Base-by-base conservation (phyloP, 2,113 vertebrate species). In the Gasterosteus aculeatus region DNA sequence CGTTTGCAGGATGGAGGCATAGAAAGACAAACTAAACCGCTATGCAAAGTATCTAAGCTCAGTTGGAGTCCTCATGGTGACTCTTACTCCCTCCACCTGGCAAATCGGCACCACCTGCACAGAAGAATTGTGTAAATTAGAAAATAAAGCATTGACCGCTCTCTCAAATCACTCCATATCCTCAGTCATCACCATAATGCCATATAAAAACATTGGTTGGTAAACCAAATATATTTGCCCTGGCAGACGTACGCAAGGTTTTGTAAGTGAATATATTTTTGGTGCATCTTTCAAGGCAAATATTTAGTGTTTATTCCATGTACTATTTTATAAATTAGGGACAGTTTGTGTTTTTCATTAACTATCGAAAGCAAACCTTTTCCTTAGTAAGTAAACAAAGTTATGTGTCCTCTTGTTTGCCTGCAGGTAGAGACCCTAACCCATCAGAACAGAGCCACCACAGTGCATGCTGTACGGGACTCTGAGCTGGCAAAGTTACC, bases 401-500 rank as follows among this genome's bases (percentile, higher is more conserved):
- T 59, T 39, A 22, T 22, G 8, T 61, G n/a, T 69, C 16, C 49
- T 73, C 35, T 35, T n/a, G 12, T 69, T 8, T 63, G 9, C 60
- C 5, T 73, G 14, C 75, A 99, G 98, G 97, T 99, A 29, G 97
- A 99, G 84, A 95, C 95, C 0, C 87, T 99, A 76, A 99, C 97
- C 60, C 95, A 94, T 69, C 97, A 98, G 81, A 95, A 97, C 86
- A 84, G 97, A 87, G 97, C 96, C 14, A 99, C 97, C 19, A 99
- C 97, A 0, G 97, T 99, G 1, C 98, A 99, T 0, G 98, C 97
- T 0, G 95, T 99, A 8, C 92, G 97, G 14, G 97, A 99, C 77
- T 99, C 98, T 0, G 98, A 99, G 76, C 90, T 99, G 7, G 97
- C 97, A 82, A 99, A 98, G 86, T 93, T 99, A 8, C 98, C 98